These are phyloP conservation scores for Petrosia ficiformis DNA, from an alignment of 37 sponge, comb jelly and placozoan genomes.

Conservation along the genomic window DNA sequence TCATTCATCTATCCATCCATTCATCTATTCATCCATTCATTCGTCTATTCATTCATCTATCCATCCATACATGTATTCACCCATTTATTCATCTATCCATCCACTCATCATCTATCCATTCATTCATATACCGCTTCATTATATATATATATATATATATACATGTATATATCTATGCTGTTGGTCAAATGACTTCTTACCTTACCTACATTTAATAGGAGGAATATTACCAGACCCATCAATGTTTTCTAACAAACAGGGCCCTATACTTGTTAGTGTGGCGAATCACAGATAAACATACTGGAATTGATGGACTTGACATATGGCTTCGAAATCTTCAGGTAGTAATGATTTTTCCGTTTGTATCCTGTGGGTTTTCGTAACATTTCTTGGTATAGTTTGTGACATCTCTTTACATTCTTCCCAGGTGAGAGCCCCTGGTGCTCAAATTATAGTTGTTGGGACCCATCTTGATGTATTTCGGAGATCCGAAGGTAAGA, in stretches of 20 bases:
- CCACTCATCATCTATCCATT: no score
- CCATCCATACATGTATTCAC: no score
- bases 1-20: no score
- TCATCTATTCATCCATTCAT: no score
- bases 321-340: conserved; percentile 76
- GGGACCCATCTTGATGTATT: conserved; percentile 64
- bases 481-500: neutral
- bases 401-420: neutral
- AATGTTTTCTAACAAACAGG: conserved; percentile 71
- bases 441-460: conserved; percentile 54
- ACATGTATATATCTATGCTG: neutral
- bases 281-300: conserved; percentile 41
- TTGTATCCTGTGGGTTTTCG: no score
- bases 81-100: no score
- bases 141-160: neutral
- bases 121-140: no score
- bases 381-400: neutral
- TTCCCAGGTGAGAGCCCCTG: neutral
- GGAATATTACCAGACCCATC: conserved; percentile 78
- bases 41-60: no score
- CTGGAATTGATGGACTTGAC: conserved; percentile 54
- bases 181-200: neutral
- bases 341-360: no score
- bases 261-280: conserved; percentile 69
- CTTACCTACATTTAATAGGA: conserved; percentile 19